Percentiles rank a stretch among this genome's conserved stretches.
Evolutionary conservation across 2,113 vertebrate genomes (phyloP).

Genomic region (Cynocephalus volans): DNA sequence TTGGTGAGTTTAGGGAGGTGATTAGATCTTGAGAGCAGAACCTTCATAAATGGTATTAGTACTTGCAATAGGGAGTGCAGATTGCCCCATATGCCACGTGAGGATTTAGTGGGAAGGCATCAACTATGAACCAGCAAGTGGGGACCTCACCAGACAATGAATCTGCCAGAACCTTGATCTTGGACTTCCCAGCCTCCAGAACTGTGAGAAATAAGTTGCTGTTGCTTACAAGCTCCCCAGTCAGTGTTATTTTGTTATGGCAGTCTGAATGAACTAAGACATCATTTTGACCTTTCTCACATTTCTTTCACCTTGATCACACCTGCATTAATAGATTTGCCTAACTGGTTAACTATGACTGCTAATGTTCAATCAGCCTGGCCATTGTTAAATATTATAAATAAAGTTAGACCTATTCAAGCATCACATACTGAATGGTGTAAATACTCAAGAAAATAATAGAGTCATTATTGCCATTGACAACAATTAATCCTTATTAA

Average conservation of each 20-base stretch:
- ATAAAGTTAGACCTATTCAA: not conserved
- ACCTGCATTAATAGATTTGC: not conserved
- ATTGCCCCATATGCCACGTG: not conserved
- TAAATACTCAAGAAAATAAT: not conserved
- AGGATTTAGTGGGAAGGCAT: not conserved
- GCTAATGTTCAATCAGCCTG: not conserved
- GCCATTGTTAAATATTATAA: conserved; percentile 39
- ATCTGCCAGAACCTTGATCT: not conserved
- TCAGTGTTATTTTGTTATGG: not conserved
- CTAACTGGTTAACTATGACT: not conserved
- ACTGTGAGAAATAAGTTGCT: not conserved
- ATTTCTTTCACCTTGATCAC: too few relatives aligned
- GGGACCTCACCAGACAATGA: not conserved
- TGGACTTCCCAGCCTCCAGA: not conserved
- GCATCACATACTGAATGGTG: not conserved
- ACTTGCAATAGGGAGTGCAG: not conserved
- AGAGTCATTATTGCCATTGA: conserved; percentile 25
- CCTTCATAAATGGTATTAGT: not conserved
- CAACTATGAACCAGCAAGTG: not conserved
- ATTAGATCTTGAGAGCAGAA: not conserved
- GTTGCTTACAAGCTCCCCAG: not conserved
- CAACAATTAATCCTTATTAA: conserved; percentile 38
- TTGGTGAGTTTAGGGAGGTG: not conserved
- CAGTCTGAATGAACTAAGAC: not conserved
- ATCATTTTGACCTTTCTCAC: not conserved